phyloP scores from a whole-genome alignment of 23 tunicate species.

The Ciona savignyi region DNA sequence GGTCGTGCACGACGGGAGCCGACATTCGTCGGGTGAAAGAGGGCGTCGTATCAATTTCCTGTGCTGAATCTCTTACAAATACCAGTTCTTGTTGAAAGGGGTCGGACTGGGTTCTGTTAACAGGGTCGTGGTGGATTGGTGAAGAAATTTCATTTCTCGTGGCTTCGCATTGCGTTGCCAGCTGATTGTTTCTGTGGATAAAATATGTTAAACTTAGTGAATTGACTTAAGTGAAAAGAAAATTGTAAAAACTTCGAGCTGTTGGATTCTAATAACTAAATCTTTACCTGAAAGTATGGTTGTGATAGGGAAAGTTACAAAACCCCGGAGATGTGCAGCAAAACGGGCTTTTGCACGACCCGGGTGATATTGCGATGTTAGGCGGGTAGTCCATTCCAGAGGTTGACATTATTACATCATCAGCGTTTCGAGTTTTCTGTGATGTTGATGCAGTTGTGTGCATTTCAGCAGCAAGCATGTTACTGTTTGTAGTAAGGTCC shows the following conservation, averaged over 20 bases:
- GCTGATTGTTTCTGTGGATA: neutral
- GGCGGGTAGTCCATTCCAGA: slow-evolving; percentile 75
- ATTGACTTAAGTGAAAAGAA: too few species aligned
- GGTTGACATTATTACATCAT: slow-evolving; percentile 52
- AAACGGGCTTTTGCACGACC: slow-evolving; percentile 90
- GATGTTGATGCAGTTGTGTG: neutral
- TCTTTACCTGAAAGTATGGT: slow-evolving; percentile 40
- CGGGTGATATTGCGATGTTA: slow-evolving; percentile 89
- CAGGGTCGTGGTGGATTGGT: slow-evolving; percentile 24
- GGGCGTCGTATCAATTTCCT: neutral
- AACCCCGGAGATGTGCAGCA: slow-evolving; percentile 91
- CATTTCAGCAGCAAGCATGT: neutral
- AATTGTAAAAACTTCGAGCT: too few species aligned
- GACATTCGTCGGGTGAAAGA: slow-evolving; percentile 20
- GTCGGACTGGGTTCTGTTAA: slow-evolving; percentile 19
- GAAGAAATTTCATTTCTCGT: neutral
- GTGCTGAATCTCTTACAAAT: slow-evolving; percentile 55
- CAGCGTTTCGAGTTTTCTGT: slow-evolving; percentile 21
- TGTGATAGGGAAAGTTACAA: slow-evolving; percentile 93
- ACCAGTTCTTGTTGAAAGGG: slow-evolving; percentile 62
- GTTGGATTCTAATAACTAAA: too few species aligned
- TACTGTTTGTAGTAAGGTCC: too few species aligned
- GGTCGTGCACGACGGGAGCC: slow-evolving; percentile 26
- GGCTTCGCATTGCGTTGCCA: neutral
- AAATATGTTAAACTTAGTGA: too few species aligned